Evolutionary conservation across 64 coral and sea anemone genomes (phyloP).

Genomic region (Montipora efflorescens): DNA sequence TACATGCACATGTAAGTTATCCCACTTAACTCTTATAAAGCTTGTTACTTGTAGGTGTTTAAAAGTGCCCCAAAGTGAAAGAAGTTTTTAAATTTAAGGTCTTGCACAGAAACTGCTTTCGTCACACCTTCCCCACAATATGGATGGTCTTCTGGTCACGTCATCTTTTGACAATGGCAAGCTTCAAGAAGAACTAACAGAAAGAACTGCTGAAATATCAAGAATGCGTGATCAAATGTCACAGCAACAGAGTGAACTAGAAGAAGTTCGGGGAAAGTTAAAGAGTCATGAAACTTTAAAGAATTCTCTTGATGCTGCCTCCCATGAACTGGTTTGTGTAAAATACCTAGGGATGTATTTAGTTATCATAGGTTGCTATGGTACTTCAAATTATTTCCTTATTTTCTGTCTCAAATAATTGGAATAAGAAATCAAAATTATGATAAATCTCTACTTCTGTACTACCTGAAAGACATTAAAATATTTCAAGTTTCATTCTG

Average conservation of each 20-base stretch:
- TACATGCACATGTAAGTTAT: too few species aligned
- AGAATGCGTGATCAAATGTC: slow-evolving; percentile 87
- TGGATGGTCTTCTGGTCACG: neutral
- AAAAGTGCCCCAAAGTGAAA: neutral
- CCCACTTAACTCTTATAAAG: too few species aligned
- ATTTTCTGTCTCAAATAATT: too few species aligned
- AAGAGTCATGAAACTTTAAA: slow-evolving; percentile 58
- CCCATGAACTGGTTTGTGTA: slow-evolving; percentile 81
- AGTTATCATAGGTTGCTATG: too few species aligned
- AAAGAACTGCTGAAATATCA: slow-evolving; percentile 79
- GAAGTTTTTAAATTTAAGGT: slow-evolving; percentile 41
- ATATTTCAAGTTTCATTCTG: too few species aligned
- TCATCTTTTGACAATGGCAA: slow-evolving; percentile 31
- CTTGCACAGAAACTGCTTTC: slow-evolving; percentile 76
- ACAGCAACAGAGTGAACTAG: slow-evolving; percentile 88
- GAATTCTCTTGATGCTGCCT: slow-evolving; percentile 58
- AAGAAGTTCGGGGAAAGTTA: slow-evolving; percentile 61
- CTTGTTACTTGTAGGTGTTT: too few species aligned
- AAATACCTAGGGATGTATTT: too few species aligned
- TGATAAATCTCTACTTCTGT: too few species aligned
- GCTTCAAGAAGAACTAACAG: slow-evolving; percentile 72
- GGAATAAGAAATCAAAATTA: too few species aligned
- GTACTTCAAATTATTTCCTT: too few species aligned
- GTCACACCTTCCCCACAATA: slow-evolving; percentile 11
- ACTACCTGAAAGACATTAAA: too few species aligned